Percentiles rank a stretch among this genome's conserved stretches.
Conservation (phyloP, 2,888 invertebrate genomes). For the Eulithis testata region DNA sequence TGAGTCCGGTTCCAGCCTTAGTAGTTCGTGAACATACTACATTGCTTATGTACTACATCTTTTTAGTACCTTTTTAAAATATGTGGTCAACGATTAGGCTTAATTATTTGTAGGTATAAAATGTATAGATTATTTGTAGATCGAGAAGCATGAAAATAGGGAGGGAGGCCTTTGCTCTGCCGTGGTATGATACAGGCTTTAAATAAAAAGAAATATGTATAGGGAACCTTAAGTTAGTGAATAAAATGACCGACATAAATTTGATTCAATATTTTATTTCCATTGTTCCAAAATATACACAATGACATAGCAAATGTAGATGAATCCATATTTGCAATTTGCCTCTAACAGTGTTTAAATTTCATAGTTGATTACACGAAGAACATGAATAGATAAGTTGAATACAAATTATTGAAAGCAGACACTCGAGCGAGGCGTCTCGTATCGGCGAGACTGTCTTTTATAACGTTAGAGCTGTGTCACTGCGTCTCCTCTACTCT, state of each 20-base stretch:
- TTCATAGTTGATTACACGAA: conserved; percentile 80
- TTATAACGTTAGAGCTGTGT: conserved; percentile 48
- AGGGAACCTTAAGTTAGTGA: conserved; percentile 4
- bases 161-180: no score
- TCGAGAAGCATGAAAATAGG: no score
- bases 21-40: no score
- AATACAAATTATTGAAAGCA: conserved; percentile 66
- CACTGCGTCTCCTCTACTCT: conserved; percentile 57
- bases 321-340: conserved; percentile 72
- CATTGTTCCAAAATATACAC: conserved; percentile 84
- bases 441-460: conserved; percentile 60
- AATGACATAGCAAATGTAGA: conserved; percentile 79
- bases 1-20: no score
- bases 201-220: no score
- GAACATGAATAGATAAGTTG: conserved; percentile 76
- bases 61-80: no score
- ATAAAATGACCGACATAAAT: conserved; percentile 56
- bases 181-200: no score
- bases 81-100: no score
- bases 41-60: no score
- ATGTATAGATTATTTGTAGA: no score
- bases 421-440: conserved; percentile 52
- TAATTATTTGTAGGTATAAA: no score
- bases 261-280: conserved; percentile 83
- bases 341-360: conserved; percentile 78